Conservation (phyloP, 37 sponge, comb jelly and placozoan genomes). For the Ianthella basta region DNA sequence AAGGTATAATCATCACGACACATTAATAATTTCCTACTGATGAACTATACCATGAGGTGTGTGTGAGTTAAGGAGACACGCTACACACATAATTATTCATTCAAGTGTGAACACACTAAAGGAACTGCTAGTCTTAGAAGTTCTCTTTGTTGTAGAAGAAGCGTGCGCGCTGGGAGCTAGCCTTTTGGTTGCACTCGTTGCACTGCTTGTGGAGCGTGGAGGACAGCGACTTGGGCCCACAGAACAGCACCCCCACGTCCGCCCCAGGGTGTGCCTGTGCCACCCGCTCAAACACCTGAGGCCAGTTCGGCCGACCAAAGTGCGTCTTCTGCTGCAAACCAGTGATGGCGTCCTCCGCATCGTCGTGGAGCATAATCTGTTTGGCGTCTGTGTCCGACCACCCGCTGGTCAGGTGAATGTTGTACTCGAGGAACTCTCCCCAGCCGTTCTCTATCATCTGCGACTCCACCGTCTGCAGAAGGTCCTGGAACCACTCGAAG, state of each 20-base stretch:
- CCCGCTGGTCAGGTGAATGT: conserved; percentile 89
- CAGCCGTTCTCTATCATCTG: conserved; percentile 50
- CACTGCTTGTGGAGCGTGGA: conserved; percentile 80
- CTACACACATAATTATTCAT: too few species aligned
- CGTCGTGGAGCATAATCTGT: conserved; percentile 73
- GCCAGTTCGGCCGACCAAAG: conserved; percentile 94
- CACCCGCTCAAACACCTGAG: conserved; percentile 78
- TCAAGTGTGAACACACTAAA: too few species aligned
- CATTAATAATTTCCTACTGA: too few species aligned
- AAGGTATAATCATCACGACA: too few species aligned
- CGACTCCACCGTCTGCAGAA: conserved; percentile 71
- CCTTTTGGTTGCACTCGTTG: conserved; percentile 63
- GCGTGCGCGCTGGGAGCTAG: conserved; percentile 37
- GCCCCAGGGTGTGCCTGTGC: conserved; percentile 76
- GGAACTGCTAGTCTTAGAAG: conserved; percentile 83
- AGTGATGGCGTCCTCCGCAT: conserved; percentile 83
- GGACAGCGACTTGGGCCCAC: conserved; percentile 91
- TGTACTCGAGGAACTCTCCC: conserved; percentile 76
- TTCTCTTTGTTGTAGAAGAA: conserved; percentile 99
- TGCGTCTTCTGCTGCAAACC: conserved; percentile 89
- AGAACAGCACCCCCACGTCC: conserved; percentile 95
- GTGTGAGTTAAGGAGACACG: too few species aligned
- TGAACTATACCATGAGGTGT: too few species aligned
- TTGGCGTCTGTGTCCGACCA: conserved; percentile 73
- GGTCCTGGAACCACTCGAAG: conserved; percentile 95